Base-by-base conservation (phyloP, 1,140 invertebrate species). In the Tyrophagus putrescentiae region DNA sequence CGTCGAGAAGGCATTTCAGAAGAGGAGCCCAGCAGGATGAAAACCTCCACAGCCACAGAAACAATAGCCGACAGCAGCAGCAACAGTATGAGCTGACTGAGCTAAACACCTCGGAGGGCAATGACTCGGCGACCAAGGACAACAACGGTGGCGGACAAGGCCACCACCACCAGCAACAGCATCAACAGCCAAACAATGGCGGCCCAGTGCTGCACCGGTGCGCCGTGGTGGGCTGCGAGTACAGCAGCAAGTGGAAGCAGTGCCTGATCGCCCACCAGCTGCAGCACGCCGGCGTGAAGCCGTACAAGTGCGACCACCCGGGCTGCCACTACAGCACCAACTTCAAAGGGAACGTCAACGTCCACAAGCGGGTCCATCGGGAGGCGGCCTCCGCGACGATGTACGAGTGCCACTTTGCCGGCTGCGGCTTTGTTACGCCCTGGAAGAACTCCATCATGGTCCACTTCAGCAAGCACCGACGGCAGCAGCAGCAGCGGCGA, bases 211-310 rank as follows among this genome's bases (percentile, higher is more conserved):
- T 39, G 33, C 44, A 23, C 21, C 25, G 29, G 16, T 59, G 57
- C 27, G 50, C 18, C 23, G 3, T 59, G 3, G 39, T 45, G 18
- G 39, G 39, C 33, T 59, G 57, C 50, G 18, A 9, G 18, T 59
- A 59, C 33, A 23, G 27, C 6, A 25, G 11, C 5, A 42, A 42
- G 21, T 59, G 57, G 57, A 42, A 42, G 21, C 57, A 59, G 4
- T 59, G 57, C 36, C n/a, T 59, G 13, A 59, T 29, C 32, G 57
- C 39, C 25, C 57, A 59, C 34, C 57, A 59, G 27, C 34, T 44
- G 9, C n/a, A 32, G n/a, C 57, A 59, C 27, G 57, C 57, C 3
- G 57, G 57, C 18, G 36, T 59, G 23, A 59, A 59, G 39, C 57
- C 57, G 16, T 59, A 25, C 39, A 44, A 42, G 36, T 59, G 57